A percentile compares a stretch with the other conserved stretches of the same genome.
These are phyloP conservation scores for Andrena minutula DNA, from an alignment of 2,888 invertebrate species.

Conservation along the genomic window DNA sequence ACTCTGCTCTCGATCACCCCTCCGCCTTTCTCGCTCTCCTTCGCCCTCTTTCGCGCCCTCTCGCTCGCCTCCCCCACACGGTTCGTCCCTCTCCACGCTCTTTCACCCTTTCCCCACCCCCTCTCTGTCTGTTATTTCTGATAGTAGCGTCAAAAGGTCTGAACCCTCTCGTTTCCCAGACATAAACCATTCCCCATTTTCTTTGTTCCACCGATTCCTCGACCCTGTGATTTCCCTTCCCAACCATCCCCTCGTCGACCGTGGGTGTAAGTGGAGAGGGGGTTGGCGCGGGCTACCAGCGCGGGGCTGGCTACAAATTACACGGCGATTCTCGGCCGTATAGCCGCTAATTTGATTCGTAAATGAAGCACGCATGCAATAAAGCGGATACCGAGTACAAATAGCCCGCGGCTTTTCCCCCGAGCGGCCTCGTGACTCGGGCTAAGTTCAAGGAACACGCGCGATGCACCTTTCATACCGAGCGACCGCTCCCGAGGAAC, in stretches of 20 bases:
- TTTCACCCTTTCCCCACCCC: not conserved
- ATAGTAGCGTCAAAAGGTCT: conserved; percentile 45
- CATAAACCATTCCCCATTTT: conserved; percentile 30
- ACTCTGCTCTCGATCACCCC: conserved; percentile 55
- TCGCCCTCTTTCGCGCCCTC: conserved; percentile 23
- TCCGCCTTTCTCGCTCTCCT: conserved; percentile 27
- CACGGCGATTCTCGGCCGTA: conserved; percentile 36
- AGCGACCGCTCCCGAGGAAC: not conserved
- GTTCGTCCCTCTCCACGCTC: not conserved
- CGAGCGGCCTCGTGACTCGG: conserved; percentile 27
- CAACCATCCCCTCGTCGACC: not conserved
- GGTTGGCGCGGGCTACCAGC: not conserved
- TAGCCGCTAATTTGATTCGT: conserved; percentile 58
- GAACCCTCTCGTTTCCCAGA: conserved; percentile 41
- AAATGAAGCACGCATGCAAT: conserved; percentile 43
- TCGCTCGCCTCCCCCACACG: conserved; percentile 1
- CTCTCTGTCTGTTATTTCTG: conserved; percentile 22
- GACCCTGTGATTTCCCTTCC: conserved; percentile 36
- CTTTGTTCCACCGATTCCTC: conserved; percentile 44
- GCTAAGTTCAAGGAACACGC: conserved; percentile 33
- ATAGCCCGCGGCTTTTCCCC: conserved; percentile 54
- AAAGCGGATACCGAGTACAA: conserved; percentile 55
- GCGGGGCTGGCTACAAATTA: conserved; percentile 39
- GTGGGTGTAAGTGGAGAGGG: not conserved
- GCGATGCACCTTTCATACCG: conserved; percentile 21